Conservation (phyloP, 2,113 vertebrate genomes). For the Carassius auratus region DNA sequence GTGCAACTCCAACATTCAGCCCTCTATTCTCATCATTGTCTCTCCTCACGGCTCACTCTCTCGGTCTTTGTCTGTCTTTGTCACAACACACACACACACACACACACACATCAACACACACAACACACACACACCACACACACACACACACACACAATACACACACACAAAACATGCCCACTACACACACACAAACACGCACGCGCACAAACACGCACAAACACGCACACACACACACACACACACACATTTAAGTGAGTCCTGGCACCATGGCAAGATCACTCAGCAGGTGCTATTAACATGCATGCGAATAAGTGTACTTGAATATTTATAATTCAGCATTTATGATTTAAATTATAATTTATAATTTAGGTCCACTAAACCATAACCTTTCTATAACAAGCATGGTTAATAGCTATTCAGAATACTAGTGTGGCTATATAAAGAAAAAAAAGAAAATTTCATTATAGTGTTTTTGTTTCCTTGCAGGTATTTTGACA, state of each 20-base stretch:
- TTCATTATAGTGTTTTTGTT: background rate
- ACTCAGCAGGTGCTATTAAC: slow-evolving; percentile 6
- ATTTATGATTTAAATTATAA: slow-evolving; percentile 13
- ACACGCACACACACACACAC: background rate
- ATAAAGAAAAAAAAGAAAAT: background rate
- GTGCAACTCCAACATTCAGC: background rate
- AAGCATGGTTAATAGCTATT: background rate
- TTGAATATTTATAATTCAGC: slow-evolving; percentile 20
- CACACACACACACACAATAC: background rate
- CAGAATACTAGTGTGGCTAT: background rate
- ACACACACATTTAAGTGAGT: background rate
- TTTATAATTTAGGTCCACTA: slow-evolving; percentile 3
- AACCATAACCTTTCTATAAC: background rate
- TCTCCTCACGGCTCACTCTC: background rate
- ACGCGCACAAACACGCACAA: background rate
- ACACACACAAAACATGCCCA: too few species aligned
- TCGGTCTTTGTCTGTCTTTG: background rate
- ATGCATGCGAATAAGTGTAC: background rate
- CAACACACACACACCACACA: too few species aligned
- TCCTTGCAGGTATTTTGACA: background rate
- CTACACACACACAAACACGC: too few species aligned
- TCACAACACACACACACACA: too few species aligned
- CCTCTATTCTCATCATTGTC: background rate
- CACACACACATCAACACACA: too few species aligned
- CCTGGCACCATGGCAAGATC: background rate